These are phyloP conservation scores for Camponotus vicinus DNA, from an alignment of 1,140 invertebrate genomes.

Conservation along the genomic window DNA sequence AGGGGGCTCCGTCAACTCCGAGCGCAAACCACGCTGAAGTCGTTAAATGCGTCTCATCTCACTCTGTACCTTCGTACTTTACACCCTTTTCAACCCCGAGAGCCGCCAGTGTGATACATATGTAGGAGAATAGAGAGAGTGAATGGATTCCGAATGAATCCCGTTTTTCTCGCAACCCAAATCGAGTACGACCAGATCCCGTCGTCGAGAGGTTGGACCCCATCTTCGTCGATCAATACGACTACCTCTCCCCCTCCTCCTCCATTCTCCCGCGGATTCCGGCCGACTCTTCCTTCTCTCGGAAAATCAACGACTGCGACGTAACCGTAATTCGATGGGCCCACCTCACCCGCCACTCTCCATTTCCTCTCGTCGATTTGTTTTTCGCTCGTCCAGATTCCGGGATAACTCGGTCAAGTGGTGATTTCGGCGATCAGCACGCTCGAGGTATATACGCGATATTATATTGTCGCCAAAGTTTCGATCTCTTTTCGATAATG, in stretches of 20 bases:
- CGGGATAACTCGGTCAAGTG: conserved; percentile 14
- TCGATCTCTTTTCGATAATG: background rate
- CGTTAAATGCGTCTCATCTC: conserved; percentile 8
- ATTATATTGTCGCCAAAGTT: background rate
- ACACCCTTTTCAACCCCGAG: no score
- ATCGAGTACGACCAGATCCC: conserved; percentile 52
- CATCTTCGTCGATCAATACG: conserved; percentile 83
- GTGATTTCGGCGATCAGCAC: background rate
- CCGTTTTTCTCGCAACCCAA: background rate
- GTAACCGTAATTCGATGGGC: conserved; percentile 38
- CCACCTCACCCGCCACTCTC: background rate
- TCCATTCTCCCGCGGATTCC: background rate
- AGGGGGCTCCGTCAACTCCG: conserved; percentile 6
- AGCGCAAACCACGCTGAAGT: conserved; percentile 26
- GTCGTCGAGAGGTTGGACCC: conserved; percentile 77
- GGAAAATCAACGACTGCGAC: conserved; percentile 74
- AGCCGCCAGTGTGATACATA: no score
- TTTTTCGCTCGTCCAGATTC: conserved; percentile 42
- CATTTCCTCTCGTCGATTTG: conserved; percentile 38
- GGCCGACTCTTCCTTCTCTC: conserved; percentile 61
- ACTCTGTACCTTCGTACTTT: background rate
- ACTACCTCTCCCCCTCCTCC: conserved; percentile 50
- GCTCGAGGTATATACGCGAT: background rate
- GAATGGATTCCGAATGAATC: conserved; percentile 4
- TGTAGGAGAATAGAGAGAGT: conserved; percentile 14